Conservation (phyloP, 2,113 vertebrate genomes). For the Misgurnus anguillicaudatus region DNA sequence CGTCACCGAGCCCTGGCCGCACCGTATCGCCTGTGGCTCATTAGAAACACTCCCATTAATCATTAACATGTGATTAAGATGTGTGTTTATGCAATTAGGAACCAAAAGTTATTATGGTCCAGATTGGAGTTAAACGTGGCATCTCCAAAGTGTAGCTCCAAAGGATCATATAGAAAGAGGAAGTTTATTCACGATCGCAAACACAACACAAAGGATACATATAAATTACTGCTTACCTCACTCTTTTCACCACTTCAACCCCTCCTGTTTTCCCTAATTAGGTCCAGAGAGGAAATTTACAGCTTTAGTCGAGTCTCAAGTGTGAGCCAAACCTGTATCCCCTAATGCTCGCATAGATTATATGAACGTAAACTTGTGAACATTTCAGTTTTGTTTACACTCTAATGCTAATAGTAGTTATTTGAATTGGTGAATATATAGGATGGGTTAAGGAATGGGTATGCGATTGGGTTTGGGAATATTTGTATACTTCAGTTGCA, state of each 20-base stretch:
- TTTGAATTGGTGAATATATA: neutral
- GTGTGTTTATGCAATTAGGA: neutral
- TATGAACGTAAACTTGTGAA: constrained; percentile 1
- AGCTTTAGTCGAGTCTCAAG: neutral
- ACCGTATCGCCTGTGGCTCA: neutral
- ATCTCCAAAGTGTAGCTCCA: neutral
- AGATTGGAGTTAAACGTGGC: neutral
- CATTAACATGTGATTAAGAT: constrained; percentile 5
- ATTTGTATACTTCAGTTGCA: too few species aligned
- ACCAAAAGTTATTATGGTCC: neutral
- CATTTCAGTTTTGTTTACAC: neutral
- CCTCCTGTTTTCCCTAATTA: constrained; percentile 13
- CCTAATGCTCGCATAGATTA: neutral
- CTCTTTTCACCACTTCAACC: neutral
- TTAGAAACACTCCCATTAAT: constrained; percentile 16
- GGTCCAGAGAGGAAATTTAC: constrained; percentile 16
- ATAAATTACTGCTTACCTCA: neutral
- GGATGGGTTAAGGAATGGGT: neutral
- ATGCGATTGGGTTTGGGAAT: neutral
- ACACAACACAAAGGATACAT: constrained; percentile 1
- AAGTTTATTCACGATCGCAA: neutral
- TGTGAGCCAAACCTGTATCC: neutral
- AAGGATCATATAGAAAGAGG: neutral
- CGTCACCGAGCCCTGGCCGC: neutral
- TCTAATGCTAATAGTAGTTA: neutral